Conservation (phyloP, 2,113 vertebrate genomes). For the Otolemur garnettii region DNA sequence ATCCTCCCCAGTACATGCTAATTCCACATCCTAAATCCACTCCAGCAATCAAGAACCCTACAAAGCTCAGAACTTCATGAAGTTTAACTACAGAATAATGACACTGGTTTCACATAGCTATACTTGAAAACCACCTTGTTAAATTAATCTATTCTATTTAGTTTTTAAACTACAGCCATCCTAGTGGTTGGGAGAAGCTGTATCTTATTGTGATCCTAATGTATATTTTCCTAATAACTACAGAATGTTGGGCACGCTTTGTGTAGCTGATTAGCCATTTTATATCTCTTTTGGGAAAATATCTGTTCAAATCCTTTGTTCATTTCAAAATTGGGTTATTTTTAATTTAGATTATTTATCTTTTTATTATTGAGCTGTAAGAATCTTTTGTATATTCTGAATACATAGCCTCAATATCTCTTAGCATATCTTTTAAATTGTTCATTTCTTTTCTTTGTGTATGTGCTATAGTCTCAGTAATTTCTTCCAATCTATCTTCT, state of each 20-base stretch:
- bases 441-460: not conserved
- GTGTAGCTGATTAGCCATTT: not conserved
- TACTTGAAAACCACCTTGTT: not conserved
- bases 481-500: not conserved
- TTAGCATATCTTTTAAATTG: not conserved
- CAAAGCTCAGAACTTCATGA: not conserved
- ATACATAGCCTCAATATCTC: not conserved
- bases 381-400: not conserved
- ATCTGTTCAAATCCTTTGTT: not conserved
- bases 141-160: not conserved
- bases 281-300: not conserved
- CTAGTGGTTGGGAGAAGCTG: not conserved
- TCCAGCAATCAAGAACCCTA: not conserved
- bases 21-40: too few species aligned
- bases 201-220: not conserved
- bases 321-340: not conserved
- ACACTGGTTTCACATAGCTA: conserved; percentile 3
- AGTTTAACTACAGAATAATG: not conserved
- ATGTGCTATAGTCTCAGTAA: not conserved
- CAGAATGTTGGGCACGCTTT: not conserved
- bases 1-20: not conserved
- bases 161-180: not conserved
- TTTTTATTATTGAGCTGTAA: conserved; percentile 35
- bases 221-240: not conserved
- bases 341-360: not conserved